These are phyloP conservation scores for Aptenodytes forsteri DNA, from an alignment of 2,113 vertebrate genomes.

Conservation along the genomic window DNA sequence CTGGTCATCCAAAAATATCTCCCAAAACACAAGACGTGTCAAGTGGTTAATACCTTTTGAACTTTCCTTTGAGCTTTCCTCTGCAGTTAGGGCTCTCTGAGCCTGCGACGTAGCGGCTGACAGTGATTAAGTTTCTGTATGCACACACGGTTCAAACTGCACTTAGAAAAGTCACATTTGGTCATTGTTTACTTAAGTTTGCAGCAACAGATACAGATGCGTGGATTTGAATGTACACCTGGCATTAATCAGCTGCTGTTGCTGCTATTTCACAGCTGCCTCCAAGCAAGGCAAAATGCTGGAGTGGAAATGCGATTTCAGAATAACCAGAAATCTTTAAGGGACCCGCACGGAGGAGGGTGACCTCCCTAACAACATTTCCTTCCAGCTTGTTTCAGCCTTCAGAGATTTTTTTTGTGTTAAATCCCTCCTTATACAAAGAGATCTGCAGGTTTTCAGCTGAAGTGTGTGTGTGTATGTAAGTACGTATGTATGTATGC, in stretches of 20 bases:
- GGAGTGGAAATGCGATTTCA: background rate
- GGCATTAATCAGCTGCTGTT: constrained; percentile 66
- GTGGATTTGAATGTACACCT: constrained; percentile 52
- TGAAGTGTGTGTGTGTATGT: background rate
- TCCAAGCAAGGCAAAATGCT: constrained; percentile 25
- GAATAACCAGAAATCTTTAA: constrained; percentile 29
- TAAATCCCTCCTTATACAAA: background rate
- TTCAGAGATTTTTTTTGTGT: background rate
- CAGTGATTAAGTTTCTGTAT: constrained; percentile 47
- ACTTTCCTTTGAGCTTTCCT: constrained; percentile 49
- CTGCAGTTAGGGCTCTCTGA: background rate
- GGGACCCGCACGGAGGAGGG: background rate
- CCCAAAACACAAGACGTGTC: background rate
- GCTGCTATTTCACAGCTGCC: constrained; percentile 65
- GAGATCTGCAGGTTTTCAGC: background rate
- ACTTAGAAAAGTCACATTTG: constrained; percentile 61
- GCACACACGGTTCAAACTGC: constrained; percentile 36
- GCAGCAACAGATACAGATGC: constrained; percentile 66
- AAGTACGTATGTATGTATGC: too few relatives aligned
- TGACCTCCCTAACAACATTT: background rate
- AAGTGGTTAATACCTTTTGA: constrained; percentile 46
- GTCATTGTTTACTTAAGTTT: constrained; percentile 67
- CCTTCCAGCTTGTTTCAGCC: background rate
- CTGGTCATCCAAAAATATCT: constrained; percentile 4
- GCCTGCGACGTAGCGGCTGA: background rate